Percentiles rank a stretch among this genome's conserved stretches.
These are phyloP conservation scores for Siniperca obscura DNA, from an alignment of 2,797 vertebrate genomes.

Conservation along the genomic window DNA sequence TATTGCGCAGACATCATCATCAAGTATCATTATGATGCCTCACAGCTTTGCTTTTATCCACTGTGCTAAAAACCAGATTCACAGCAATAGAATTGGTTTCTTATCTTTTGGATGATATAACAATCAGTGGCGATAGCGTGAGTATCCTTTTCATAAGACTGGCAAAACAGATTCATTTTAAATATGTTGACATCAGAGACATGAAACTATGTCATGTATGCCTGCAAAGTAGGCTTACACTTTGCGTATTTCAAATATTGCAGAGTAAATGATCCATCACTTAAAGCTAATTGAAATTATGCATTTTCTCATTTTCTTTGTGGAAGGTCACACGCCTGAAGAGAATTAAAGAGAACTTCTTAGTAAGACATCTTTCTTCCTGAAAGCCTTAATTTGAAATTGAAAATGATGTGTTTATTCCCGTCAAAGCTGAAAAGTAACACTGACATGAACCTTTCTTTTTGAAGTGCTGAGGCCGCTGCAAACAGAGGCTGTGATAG, in stretches of 20 bases:
- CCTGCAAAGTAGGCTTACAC: constrained; percentile 49
- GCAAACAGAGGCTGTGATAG: constrained; percentile 49
- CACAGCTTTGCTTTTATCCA: constrained; percentile 22
- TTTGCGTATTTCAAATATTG: constrained; percentile 37
- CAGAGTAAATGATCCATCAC: constrained; percentile 52
- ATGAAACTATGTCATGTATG: constrained; percentile 33
- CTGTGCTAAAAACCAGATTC: constrained; percentile 2
- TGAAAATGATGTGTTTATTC: constrained; percentile 51
- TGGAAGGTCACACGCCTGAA: not conserved
- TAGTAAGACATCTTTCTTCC: constrained; percentile 30
- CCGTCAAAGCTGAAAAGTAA: constrained; percentile 58
- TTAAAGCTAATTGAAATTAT: constrained; percentile 58
- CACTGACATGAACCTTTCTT: constrained; percentile 29
- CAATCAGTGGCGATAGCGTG: not conserved
- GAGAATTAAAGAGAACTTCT: constrained; percentile 48
- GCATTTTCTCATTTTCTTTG: constrained; percentile 57
- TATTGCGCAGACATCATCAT: not conserved
- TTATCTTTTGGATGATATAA: constrained; percentile 27
- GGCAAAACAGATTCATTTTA: constrained; percentile 23
- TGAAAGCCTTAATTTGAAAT: constrained; percentile 62
- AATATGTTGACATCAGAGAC: constrained; percentile 34
- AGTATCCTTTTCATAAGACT: constrained; percentile 17
- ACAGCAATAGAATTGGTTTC: not conserved
- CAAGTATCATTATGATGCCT: constrained; percentile 11
- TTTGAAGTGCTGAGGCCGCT: constrained; percentile 36